Base-by-base conservation (phyloP, 2,888 invertebrate species). In the Drosophila incognita region DNA sequence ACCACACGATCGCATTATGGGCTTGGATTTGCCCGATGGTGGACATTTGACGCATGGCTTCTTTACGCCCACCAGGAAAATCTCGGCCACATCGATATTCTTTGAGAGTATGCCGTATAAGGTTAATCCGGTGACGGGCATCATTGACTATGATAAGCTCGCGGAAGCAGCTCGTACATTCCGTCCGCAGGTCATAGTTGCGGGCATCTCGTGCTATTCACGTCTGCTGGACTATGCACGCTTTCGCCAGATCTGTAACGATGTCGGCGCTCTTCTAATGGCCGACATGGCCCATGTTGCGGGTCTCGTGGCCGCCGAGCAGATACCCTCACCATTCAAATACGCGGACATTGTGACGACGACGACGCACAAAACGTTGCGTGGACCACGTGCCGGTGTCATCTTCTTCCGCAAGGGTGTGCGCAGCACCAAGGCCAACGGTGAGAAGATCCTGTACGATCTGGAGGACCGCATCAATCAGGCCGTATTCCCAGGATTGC, bases 71-170 rank as follows among this genome's bases (percentile, higher is more conserved):
- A 96, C 94, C 11, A 98, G 98, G 93, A 97, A 97, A 93, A 97
- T 99, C 70, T 99, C 99, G 0, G 99, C 99, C 10, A 99, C 99
- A 0, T 99, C 99, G 0, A 96, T 99, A 73, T 99, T 98, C 94
- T 99, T 99, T 92, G 99, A 99, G 94, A 98, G 99, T 68, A 97
- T 99, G 97, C 99, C 99, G 1, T 99, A 99, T 93, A 98, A 98
- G 94, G 96, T 98, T 29, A 93, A 98, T 92, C 95, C 96, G 1
- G 93, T 94, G 67, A 97, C 97, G 35, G 99, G 99, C 31, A 93
- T 98, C 0, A 98, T 99, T 78, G 98, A 99, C 94, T 99, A 99
- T 91, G 98, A 99, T 76, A 95, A 95, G 90, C 94, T 99, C 54
- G 96, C 96, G 4, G 95, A 96, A 83, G 96, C 95, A 29, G 98